Percentiles rank a stretch among this genome's conserved stretches.
Evolutionary conservation across 2,888 invertebrate species (phyloP).

Genomic region (Sesia apiformis): DNA sequence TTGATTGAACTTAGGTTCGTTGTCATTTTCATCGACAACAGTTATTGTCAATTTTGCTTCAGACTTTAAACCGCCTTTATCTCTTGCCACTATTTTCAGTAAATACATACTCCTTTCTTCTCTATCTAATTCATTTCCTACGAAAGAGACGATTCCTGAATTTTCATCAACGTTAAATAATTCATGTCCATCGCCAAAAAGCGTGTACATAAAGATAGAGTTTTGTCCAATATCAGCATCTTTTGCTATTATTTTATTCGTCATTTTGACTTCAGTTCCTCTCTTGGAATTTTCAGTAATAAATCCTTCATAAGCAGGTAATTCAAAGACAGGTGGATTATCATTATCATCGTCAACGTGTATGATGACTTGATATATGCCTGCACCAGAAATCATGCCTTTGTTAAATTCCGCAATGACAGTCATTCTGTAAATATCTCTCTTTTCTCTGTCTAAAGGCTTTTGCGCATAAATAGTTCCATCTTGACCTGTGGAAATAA

Average conservation of each 20-base stretch:
- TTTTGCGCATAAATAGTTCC: conserved; percentile 86
- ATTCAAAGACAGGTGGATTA: conserved; percentile 86
- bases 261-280: conserved; percentile 81
- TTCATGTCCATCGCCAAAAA: conserved; percentile 85
- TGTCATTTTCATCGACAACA: conserved; percentile 88
- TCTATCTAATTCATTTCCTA: conserved; percentile 78
- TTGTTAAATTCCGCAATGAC: conserved; percentile 86
- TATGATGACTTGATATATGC: conserved; percentile 86
- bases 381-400: conserved; percentile 80
- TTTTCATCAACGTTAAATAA: conserved; percentile 80
- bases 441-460: conserved; percentile 84
- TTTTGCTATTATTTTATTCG: conserved; percentile 78
- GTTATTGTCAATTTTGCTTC: conserved; percentile 81
- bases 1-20: conserved; percentile 81
- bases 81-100: conserved; percentile 83
- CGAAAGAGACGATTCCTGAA: conserved; percentile 76
- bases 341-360: conserved; percentile 91
- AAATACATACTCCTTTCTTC: conserved; percentile 81
- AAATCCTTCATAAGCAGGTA: conserved; percentile 81
- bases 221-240: conserved; percentile 83
- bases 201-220: conserved; percentile 78
- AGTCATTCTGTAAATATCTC: conserved; percentile 82
- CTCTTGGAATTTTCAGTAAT: conserved; percentile 84
- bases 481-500: conserved; percentile 63
- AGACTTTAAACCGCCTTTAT: conserved; percentile 83